phyloP scores from a whole-genome alignment of 2,888 invertebrate species.

The Drosophila neotestacea region DNA sequence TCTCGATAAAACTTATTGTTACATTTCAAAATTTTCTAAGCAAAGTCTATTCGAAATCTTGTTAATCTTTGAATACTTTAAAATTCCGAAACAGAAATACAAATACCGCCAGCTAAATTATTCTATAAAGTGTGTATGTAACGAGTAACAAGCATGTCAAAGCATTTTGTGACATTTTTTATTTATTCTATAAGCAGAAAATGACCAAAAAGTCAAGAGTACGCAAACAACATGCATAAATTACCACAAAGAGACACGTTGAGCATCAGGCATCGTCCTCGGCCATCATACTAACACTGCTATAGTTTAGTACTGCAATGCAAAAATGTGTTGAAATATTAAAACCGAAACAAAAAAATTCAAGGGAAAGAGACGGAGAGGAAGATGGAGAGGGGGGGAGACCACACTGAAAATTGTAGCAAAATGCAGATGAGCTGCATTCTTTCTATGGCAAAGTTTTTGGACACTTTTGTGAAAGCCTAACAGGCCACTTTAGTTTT shows the following conservation, averaged over 20 bases:
- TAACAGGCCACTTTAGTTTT: constrained; percentile 79
- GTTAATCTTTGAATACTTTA: neutral
- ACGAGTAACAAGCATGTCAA: constrained; percentile 72
- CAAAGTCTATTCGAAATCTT: neutral
- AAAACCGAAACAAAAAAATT: constrained; percentile 50
- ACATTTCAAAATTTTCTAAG: neutral
- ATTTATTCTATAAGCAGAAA: constrained; percentile 72
- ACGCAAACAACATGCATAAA: constrained; percentile 78
- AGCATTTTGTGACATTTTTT: constrained; percentile 72
- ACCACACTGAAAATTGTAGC: constrained; percentile 45
- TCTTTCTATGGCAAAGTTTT: constrained; percentile 70
- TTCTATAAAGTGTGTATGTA: constrained; percentile 22
- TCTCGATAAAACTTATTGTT: neutral
- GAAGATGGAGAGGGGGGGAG: neutral
- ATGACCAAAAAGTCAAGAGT: constrained; percentile 71
- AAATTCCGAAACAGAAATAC: neutral
- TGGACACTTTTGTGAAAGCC: constrained; percentile 76
- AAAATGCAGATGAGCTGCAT: constrained; percentile 66
- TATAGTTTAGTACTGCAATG: constrained; percentile 44
- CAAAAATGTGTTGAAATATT: constrained; percentile 77
- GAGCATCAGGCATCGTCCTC: constrained; percentile 32
- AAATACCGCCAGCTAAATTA: constrained; percentile 4
- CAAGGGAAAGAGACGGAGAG: neutral
- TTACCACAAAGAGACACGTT: constrained; percentile 67
- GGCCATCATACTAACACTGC: constrained; percentile 2